Evolutionary conservation across 2,113 vertebrate species (phyloP).

Genomic region (Aramus guarauna): DNA sequence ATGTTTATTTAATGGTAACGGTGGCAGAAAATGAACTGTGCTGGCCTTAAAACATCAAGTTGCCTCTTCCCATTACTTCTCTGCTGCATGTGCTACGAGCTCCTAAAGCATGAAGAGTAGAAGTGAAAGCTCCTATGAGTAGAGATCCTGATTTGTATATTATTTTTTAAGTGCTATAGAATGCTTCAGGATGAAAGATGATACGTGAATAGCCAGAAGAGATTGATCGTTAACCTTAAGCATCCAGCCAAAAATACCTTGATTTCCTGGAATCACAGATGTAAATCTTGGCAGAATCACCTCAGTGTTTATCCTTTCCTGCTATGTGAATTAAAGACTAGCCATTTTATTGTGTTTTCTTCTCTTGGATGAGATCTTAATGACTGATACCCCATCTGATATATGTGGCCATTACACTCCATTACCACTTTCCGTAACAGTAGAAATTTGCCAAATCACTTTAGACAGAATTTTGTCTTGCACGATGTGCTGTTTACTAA

Average conservation of each 20-base stretch:
- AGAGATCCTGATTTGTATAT: neutral
- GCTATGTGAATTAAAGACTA: constrained; percentile 12
- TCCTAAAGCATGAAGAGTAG: neutral
- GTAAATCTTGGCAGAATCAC: constrained; percentile 36
- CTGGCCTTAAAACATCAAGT: neutral
- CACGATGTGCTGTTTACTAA: neutral
- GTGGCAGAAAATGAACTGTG: neutral
- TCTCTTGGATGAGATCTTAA: constrained; percentile 24
- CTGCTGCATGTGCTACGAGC: neutral
- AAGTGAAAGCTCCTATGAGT: neutral
- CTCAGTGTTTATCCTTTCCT: constrained; percentile 32
- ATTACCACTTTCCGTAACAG: constrained; percentile 4
- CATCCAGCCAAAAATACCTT: constrained; percentile 25
- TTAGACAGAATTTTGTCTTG: neutral
- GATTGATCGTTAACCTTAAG: neutral
- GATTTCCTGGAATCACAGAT: constrained; percentile 50
- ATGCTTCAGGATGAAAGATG: constrained; percentile 8
- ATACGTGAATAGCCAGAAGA: neutral
- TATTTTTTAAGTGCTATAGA: constrained; percentile 13
- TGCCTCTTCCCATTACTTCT: neutral
- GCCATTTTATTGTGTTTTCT: constrained; percentile 25
- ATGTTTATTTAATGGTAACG: neutral
- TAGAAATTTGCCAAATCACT: constrained; percentile 29
- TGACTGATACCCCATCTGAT: constrained; percentile 16
- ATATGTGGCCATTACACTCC: constrained; percentile 28